These are phyloP conservation scores for Sphaeridia pumilis DNA, from an alignment of 2,888 invertebrate genomes.

Conservation along the genomic window DNA sequence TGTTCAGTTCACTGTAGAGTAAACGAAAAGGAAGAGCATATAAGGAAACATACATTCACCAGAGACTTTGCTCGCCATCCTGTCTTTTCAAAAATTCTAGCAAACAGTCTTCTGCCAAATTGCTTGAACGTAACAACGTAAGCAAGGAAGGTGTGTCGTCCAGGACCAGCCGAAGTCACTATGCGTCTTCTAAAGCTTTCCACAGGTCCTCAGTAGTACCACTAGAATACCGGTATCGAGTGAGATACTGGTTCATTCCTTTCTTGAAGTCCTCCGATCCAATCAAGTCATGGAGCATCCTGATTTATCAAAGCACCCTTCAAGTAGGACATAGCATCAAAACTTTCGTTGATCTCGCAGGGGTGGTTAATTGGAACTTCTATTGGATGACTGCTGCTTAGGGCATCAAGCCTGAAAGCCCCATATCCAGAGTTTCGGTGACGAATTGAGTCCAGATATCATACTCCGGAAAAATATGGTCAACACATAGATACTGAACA, in stretches of 20 bases:
- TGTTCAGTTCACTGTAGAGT: too few species aligned
- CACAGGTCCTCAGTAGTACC: constrained; percentile 43
- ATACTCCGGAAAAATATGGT: constrained; percentile 46
- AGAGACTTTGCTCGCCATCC: constrained; percentile 79
- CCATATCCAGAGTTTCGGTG: constrained; percentile 41
- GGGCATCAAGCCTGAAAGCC: constrained; percentile 43
- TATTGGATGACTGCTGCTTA: constrained; percentile 42
- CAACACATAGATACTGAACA: constrained; percentile 48
- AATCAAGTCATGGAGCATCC: constrained; percentile 41
- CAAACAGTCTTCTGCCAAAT: constrained; percentile 62
- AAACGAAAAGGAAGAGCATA: background rate
- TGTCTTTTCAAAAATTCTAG: constrained; percentile 57
- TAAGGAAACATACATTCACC: constrained; percentile 54
- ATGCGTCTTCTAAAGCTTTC: constrained; percentile 41
- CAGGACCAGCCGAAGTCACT: constrained; percentile 59
- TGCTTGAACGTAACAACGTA: constrained; percentile 57
- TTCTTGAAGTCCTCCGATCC: constrained; percentile 39
- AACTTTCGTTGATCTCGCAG: constrained; percentile 37
- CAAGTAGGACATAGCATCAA: constrained; percentile 39
- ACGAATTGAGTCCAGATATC: constrained; percentile 49
- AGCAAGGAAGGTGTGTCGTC: constrained; percentile 68
- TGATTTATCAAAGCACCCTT: constrained; percentile 39
- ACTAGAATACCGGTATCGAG: constrained; percentile 40
- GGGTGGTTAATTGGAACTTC: constrained; percentile 36
- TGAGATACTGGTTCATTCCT: constrained; percentile 41